Percentiles rank a stretch among this genome's conserved stretches.
Conservation (phyloP, 2,797 vertebrate genomes). For the Amphiprion clarkii region DNA sequence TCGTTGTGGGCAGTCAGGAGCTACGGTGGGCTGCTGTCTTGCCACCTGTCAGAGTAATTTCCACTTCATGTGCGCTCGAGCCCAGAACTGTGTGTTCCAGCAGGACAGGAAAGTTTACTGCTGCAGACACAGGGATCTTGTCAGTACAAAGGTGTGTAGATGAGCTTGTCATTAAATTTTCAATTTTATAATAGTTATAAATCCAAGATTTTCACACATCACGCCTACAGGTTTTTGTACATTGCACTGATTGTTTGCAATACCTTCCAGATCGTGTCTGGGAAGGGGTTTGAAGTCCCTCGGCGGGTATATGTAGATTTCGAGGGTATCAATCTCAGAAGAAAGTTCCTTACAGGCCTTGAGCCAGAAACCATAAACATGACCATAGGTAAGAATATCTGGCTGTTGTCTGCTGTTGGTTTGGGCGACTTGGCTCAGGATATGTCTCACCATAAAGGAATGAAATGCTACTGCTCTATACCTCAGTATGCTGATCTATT, state of each 20-base stretch:
- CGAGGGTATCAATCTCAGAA: slow-evolving; percentile 92
- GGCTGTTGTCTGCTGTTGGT: not conserved
- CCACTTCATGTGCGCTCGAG: slow-evolving; percentile 96
- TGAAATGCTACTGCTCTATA: not conserved
- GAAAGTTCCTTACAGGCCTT: slow-evolving; percentile 93
- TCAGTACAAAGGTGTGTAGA: slow-evolving; percentile 86
- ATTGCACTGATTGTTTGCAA: not conserved
- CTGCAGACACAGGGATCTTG: slow-evolving; percentile 88
- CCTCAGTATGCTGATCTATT: not conserved
- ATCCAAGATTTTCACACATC: not conserved
- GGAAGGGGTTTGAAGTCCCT: slow-evolving; percentile 89
- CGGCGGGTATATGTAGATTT: slow-evolving; percentile 94
- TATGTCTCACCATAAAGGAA: not conserved
- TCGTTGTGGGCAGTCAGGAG: slow-evolving; percentile 90
- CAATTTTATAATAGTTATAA: not conserved
- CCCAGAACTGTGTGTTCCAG: slow-evolving; percentile 91
- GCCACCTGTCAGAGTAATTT: slow-evolving; percentile 93
- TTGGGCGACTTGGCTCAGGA: not conserved
- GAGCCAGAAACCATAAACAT: slow-evolving; percentile 92
- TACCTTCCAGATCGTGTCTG: slow-evolving; percentile 83
- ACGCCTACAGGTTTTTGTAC: slow-evolving; percentile 3
- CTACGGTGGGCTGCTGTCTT: slow-evolving; percentile 94
- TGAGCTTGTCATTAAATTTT: not conserved
- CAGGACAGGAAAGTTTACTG: slow-evolving; percentile 94
- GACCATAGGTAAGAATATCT: slow-evolving; percentile 89